Conservation (phyloP, 1,140 invertebrate genomes). For the Drosophila eugracilis region DNA sequence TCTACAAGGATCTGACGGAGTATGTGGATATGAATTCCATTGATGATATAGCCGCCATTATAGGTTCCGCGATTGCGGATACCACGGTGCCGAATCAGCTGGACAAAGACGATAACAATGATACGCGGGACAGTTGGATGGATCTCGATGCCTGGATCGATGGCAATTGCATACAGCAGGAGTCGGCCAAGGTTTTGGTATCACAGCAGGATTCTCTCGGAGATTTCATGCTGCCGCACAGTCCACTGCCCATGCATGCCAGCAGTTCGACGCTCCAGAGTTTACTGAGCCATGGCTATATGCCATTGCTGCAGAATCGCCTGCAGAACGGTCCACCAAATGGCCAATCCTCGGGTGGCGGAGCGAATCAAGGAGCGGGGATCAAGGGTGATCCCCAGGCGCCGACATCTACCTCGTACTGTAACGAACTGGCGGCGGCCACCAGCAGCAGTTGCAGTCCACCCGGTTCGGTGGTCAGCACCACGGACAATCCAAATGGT, state of each 20-base stretch:
- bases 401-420: constrained; percentile 90
- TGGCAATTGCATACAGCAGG: constrained; percentile 88
- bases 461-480: constrained; percentile 88
- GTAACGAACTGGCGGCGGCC: constrained; percentile 89
- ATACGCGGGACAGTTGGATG: constrained; percentile 91
- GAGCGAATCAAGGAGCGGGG: constrained; percentile 20
- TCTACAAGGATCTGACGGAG: constrained; percentile 84
- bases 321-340: constrained; percentile 89
- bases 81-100: constrained; percentile 91
- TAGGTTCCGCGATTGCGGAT: constrained; percentile 95
- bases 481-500: constrained; percentile 87
- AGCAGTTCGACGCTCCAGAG: constrained; percentile 89
- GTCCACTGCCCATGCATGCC: constrained; percentile 86
- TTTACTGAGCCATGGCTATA: constrained; percentile 91
- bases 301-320: constrained; percentile 90
- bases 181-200: constrained; percentile 87
- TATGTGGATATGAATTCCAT: constrained; percentile 89
- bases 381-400: constrained; percentile 87
- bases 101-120: constrained; percentile 87
- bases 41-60: constrained; percentile 94
- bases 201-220: constrained; percentile 87
- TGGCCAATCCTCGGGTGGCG: constrained; percentile 19
- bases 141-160: constrained; percentile 94
- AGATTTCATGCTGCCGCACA: constrained; percentile 88
- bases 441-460: constrained; percentile 87